These are phyloP conservation scores for Rotaria socialis DNA, from an alignment of 2,888 invertebrate genomes.

Conservation along the genomic window DNA sequence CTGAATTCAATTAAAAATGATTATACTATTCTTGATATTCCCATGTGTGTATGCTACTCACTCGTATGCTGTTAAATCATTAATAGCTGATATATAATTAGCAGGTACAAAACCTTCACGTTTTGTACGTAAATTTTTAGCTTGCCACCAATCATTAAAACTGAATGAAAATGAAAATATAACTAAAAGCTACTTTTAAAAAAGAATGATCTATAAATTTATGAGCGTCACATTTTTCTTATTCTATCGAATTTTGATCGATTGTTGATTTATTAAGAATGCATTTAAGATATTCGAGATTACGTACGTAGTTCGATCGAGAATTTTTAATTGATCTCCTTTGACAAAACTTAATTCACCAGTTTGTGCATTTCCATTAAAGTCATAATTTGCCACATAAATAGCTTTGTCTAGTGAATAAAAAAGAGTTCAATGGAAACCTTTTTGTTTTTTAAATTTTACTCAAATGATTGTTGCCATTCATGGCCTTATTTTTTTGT, in stretches of 20 bases:
- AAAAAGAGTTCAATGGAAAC: background rate
- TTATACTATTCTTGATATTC: background rate
- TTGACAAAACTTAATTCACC: conserved; percentile 23
- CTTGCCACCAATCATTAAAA: conserved; percentile 47
- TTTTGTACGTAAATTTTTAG: conserved; percentile 44
- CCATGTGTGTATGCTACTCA: background rate
- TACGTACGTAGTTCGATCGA: background rate
- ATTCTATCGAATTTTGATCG: too few relatives aligned
- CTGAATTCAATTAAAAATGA: background rate
- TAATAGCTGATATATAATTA: conserved; percentile 45
- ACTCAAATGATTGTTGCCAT: too few relatives aligned
- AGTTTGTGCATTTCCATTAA: background rate
- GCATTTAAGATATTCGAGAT: background rate
- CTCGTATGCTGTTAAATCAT: conserved; percentile 46
- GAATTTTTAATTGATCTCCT: background rate
- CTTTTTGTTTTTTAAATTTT: too few relatives aligned
- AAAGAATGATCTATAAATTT: too few relatives aligned
- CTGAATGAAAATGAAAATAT: background rate
- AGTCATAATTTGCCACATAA: conserved; percentile 22
- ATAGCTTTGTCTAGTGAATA: background rate
- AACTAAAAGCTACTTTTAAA: too few relatives aligned
- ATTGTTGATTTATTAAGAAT: background rate
- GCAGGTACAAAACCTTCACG: conserved; percentile 46
- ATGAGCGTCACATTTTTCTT: too few relatives aligned
- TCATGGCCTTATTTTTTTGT: too few relatives aligned